Evolutionary conservation across 1,140 invertebrate genomes (phyloP).

Genomic region (Ceratitis capitata): DNA sequence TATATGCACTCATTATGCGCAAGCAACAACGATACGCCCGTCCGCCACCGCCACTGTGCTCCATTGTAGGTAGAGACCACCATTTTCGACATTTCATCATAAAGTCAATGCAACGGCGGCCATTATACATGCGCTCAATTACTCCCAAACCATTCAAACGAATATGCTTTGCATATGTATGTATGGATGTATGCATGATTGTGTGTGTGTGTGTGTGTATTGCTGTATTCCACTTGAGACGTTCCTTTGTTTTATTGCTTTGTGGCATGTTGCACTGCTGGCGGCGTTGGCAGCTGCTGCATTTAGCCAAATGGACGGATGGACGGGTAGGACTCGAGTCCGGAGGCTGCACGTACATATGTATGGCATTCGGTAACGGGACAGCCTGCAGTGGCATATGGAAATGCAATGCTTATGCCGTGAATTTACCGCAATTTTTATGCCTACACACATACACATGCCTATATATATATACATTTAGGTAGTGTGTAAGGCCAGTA

Average conservation of each 20-base stretch:
- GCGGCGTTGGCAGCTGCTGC: constrained; percentile 51
- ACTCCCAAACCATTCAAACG: neutral
- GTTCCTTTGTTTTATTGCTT: constrained; percentile 92
- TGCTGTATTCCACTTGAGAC: constrained; percentile 83
- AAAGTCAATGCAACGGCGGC: constrained; percentile 23
- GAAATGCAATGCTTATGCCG: constrained; percentile 7
- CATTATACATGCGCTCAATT: neutral
- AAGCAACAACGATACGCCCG: neutral
- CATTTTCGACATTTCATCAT: neutral
- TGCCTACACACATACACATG: too few species aligned
- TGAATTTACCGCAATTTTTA: constrained; percentile 19
- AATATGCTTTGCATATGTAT: neutral
- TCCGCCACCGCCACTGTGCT: neutral
- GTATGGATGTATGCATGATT: neutral
- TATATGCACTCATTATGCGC: constrained; percentile 1
- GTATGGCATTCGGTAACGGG: too few species aligned
- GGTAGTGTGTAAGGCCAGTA: too few species aligned
- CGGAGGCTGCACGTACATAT: constrained; percentile 44
- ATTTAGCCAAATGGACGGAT: neutral
- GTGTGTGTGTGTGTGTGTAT: constrained; percentile 18
- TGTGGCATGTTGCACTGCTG: constrained; percentile 70
- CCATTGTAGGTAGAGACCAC: too few species aligned
- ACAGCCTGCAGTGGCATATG: neutral
- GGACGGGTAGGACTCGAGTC: constrained; percentile 45
- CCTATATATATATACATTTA: too few species aligned